phyloP scores from a whole-genome alignment of 92 coral and sea anemone genomes.

The Porites lobata region DNA sequence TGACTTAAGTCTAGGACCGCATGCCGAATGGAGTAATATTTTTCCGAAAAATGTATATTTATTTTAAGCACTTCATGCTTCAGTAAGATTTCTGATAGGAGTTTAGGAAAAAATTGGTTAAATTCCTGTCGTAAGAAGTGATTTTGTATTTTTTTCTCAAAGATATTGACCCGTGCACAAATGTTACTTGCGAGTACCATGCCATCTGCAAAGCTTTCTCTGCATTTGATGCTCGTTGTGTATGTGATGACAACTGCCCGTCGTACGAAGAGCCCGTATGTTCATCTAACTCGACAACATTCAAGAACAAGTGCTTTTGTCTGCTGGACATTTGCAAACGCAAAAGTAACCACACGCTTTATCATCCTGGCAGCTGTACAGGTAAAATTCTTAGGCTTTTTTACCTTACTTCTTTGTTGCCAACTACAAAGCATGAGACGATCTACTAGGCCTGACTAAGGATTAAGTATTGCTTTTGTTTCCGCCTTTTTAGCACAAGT shows the following conservation, averaged over 20 bases:
- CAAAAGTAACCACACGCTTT: conserved; percentile 58
- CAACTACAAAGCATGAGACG: no score
- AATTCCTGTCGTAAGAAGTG: no score
- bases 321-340: conserved; percentile 51
- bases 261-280: conserved; percentile 70
- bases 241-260: conserved; percentile 59
- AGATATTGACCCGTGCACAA: conserved; percentile 72
- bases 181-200: conserved; percentile 63
- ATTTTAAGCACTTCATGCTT: no score
- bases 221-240: conserved; percentile 65
- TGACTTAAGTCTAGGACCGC: no score
- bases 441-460: no score
- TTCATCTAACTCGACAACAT: conserved; percentile 68
- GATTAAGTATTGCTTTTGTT: no score
- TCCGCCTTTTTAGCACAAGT: no score
- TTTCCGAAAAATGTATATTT: no score
- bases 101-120: no score
- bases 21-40: no score
- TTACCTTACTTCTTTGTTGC: no score
- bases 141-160: background rate
- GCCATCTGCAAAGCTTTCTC: conserved; percentile 62
- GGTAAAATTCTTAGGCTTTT: conserved; percentile 9
- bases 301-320: conserved; percentile 66
- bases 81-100: no score
- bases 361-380: conserved; percentile 72